Base-by-base conservation (phyloP, 2,113 vertebrate genomes). In the Chlamydotis undulata region DNA sequence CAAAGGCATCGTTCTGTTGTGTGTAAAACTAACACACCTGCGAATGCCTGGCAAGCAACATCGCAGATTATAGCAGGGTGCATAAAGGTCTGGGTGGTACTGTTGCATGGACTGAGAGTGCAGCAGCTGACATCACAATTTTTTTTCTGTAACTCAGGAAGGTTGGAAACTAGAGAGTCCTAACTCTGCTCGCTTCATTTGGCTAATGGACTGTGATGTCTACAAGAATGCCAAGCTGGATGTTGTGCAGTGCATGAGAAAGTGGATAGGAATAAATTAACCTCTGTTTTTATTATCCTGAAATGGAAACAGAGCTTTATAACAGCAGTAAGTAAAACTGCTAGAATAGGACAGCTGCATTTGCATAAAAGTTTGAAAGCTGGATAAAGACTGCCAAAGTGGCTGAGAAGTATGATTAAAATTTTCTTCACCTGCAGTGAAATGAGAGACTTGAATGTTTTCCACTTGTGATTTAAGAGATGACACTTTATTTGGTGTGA, bases 401-500 rank as follows among this genome's bases (percentile, higher is more conserved):
- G 55, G 52, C 70, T 90, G 33, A 82, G 61, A 83, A 64, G 12
- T 64, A 23, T 65, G 18, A 83, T 93, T 65, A 83, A 76, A 47
- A 77, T 88, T 93, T 91, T 82, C 45, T 83, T 91, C 67, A 93
- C 82, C 57, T 94, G 45, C 50, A 60, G 69, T 49, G 61, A 83
- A 91, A 94, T 91, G 33, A 89, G 67, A 69, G 43, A 31, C 53
- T 89, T 83, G 6, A 22, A 31, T 87, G 41, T 82, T 84, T 80
- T 89, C 65, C 17, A 41, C 65, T 90, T 85, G 35, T 28, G 35
- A 81, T 91, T 91, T 84, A 84, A 94, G 77, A 78, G 45, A 31
- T 45, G 65, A 78, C n/a, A 59, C 37, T 79, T 96, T 69, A 79
- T 95, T 89, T 81, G 77, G 37, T 94, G 19, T 91, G 70, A 85